Percentiles rank a stretch among this genome's conserved stretches.
Evolutionary conservation across 2,888 invertebrate species (phyloP).

Genomic region (Polyommatus iphigenia): DNA sequence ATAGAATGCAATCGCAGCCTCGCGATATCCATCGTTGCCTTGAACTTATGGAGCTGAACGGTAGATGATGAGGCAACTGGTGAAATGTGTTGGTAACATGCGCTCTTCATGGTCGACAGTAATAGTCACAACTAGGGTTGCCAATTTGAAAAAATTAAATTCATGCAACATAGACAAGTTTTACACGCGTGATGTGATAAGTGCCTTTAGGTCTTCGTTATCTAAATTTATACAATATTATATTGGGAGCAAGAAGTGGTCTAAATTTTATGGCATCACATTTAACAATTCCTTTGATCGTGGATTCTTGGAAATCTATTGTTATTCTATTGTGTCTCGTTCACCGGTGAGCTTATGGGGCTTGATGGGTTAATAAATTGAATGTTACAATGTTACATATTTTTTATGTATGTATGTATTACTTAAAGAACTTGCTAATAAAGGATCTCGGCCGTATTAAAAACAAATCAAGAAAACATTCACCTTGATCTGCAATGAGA

Average conservation of each 20-base stretch:
- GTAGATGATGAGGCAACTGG: slow-evolving; percentile 11
- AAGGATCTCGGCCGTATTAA: neutral
- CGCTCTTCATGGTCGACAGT: neutral
- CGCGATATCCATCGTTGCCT: neutral
- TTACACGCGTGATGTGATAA: neutral
- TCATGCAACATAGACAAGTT: neutral
- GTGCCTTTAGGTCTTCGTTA: too few relatives aligned
- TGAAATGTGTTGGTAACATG: neutral
- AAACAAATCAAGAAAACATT: neutral
- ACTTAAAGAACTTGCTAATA: neutral
- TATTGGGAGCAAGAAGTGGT: too few relatives aligned
- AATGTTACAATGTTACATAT: too few relatives aligned
- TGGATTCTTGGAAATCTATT: too few relatives aligned
- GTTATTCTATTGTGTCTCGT: too few relatives aligned
- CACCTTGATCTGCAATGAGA: slow-evolving; percentile 21
- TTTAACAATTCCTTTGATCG: too few relatives aligned
- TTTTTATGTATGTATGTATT: too few relatives aligned
- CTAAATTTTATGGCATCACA: too few relatives aligned
- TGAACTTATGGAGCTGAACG: slow-evolving; percentile 12
- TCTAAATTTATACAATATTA: too few relatives aligned
- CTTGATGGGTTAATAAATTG: too few relatives aligned
- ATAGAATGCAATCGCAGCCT: neutral
- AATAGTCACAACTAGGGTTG: neutral
- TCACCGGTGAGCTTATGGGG: too few relatives aligned
- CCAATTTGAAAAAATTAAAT: neutral